Conservation (phyloP, 2,888 invertebrate genomes). For the Caenorhabditis macrosperma region DNA sequence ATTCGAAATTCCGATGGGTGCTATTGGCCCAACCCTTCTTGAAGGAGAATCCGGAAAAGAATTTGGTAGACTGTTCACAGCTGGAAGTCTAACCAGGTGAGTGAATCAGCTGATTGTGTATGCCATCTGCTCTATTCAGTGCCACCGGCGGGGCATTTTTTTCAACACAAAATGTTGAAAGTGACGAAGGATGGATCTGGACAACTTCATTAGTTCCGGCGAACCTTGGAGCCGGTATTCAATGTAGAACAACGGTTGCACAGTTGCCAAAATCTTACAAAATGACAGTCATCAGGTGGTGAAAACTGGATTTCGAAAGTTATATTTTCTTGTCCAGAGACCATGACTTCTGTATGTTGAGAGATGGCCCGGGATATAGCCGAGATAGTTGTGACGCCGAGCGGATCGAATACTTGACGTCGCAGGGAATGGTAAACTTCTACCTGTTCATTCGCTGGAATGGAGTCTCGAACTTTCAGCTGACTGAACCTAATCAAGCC, state of each 20-base stretch:
- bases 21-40: conserved; percentile 1
- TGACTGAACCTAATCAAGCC: neutral
- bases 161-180: neutral
- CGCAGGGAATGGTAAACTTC: neutral
- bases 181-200: neutral
- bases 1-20: conserved; percentile 33
- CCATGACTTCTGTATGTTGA: conserved; percentile 53
- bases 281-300: conserved; percentile 3
- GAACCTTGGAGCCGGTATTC: neutral
- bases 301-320: too few species aligned
- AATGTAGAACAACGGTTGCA: neutral
- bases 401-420: conserved; percentile 2
- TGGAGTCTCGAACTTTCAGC: neutral
- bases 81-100: neutral
- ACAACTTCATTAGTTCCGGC: neutral
- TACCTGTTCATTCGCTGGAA: neutral
- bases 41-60: conserved; percentile 27
- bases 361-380: conserved; percentile 5
- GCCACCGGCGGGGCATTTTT: conserved; percentile 22
- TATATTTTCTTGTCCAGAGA: conserved; percentile 8
- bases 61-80: neutral
- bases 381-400: conserved; percentile 20
- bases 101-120: neutral
- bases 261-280: conserved; percentile 3
- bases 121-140: conserved; percentile 2